Evolutionary conservation across 2,888 invertebrate species (phyloP).

Genomic region (Caenorhabditis virilis): DNA sequence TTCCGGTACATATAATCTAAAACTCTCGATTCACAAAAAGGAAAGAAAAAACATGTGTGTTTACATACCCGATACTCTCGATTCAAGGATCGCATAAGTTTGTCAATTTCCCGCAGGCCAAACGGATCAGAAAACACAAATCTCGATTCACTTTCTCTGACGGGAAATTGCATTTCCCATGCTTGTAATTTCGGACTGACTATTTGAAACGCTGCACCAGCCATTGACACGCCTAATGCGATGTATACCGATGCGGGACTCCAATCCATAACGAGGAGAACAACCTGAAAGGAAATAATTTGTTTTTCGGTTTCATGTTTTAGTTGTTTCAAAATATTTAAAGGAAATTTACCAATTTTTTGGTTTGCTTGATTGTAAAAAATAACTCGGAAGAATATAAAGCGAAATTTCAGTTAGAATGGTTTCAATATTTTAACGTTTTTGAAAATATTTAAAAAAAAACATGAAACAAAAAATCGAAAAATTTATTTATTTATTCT

Average conservation of each 20-base stretch:
- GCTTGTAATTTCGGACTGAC: constrained; percentile 29
- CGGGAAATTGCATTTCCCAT: constrained; percentile 37
- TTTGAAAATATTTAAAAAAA: too few relatives aligned
- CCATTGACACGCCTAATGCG: constrained; percentile 28
- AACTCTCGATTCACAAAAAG: neutral
- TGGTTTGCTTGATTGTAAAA: too few relatives aligned
- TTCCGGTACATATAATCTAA: constrained; percentile 32
- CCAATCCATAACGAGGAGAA: constrained; percentile 33
- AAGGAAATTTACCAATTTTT: too few relatives aligned
- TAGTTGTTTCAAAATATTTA: too few relatives aligned
- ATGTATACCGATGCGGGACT: constrained; percentile 31
- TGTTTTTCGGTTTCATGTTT: too few relatives aligned
- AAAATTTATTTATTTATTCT: neutral
- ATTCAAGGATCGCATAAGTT: constrained; percentile 23
- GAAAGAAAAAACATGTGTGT: neutral
- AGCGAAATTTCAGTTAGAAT: too few relatives aligned
- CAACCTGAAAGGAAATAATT: constrained; percentile 8
- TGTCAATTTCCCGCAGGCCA: constrained; percentile 26
- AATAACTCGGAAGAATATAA: too few relatives aligned
- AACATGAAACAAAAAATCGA: too few relatives aligned
- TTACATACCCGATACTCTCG: constrained; percentile 30
- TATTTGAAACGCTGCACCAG: constrained; percentile 31
- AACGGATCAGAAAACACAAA: constrained; percentile 39
- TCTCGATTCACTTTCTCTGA: constrained; percentile 21
- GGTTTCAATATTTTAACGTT: too few relatives aligned